These are phyloP conservation scores for Aix galericulata DNA, from an alignment of 2,113 vertebrate species.

Conservation along the genomic window DNA sequence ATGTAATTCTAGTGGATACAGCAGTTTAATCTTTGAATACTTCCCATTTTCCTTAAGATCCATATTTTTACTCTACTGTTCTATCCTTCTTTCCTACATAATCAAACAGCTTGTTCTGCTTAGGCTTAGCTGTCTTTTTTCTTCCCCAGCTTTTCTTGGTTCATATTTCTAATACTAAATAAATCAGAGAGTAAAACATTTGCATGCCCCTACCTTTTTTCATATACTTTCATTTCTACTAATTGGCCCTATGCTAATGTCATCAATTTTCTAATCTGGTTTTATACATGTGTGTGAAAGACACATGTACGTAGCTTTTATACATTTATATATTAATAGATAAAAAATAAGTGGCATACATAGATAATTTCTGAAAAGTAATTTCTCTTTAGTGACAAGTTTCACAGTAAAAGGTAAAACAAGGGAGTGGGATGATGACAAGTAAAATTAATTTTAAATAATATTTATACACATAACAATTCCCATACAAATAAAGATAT, in stretches of 20 bases:
- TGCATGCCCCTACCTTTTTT: background rate
- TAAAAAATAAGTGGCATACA: background rate
- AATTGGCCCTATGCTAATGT: background rate
- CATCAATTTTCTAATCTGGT: background rate
- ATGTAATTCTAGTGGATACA: background rate
- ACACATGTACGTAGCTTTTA: background rate
- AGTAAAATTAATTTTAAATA: background rate
- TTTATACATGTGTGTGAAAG: background rate
- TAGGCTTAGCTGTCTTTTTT: background rate
- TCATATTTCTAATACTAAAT: background rate
- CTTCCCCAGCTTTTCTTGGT: background rate
- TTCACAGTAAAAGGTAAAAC: background rate
- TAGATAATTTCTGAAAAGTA: background rate
- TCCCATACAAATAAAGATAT: background rate
- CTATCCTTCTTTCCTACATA: background rate
- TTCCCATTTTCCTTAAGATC: background rate
- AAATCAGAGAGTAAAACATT: background rate
- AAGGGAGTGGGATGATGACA: background rate
- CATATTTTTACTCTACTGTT: background rate
- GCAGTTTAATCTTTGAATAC: background rate
- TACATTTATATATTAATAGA: background rate
- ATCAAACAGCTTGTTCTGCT: background rate
- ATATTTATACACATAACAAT: background rate
- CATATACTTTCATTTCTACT: background rate
- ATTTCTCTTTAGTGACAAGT: background rate